Evolutionary conservation across 2,113 vertebrate species (phyloP), one percentile per base, ranked within the genome.

Genomic region (Strix uralensis): DNA sequence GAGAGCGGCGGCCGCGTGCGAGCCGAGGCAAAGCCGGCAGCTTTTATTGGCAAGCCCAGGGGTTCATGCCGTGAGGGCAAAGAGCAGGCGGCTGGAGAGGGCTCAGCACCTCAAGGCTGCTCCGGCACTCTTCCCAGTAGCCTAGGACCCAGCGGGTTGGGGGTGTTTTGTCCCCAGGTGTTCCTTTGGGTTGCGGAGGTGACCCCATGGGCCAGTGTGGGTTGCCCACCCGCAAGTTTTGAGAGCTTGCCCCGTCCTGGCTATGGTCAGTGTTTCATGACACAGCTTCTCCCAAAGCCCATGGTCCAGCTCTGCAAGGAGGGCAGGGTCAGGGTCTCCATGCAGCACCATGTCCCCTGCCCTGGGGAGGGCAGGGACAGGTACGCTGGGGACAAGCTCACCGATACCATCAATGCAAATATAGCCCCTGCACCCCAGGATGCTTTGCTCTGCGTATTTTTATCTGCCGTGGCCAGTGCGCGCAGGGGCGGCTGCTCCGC

Each of bases 361-460:
- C 55, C 34, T 0, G 3, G 36, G 29, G 27, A 88, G 34, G 16
- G 25, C 71, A 66, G 70, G 63, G 52, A 52, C 81, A 94, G 93
- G 83, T 92, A 92, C 5, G 1, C 19, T 2, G 5, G 81, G 70
- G 90, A 82, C 79, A 94, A 59, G 66, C 49, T 78, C 32, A 11
- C 62, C 7, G 62, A 96, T 94, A 67, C 12, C 36, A 88, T 92
- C 87, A 61, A 91, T 73, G 77, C 92, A 96, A 92, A 96, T 90
- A 92, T 96, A 96, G 91, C 75, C 62, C 74, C 55, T 0, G 5
- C 2, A 19, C 89, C 67, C 62, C 91, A 95, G 95, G 93, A 97
- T 95, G 96, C 94, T 95, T 93, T 61, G 12, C 87, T 92, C 57
- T 44, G 93, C 9, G 13, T 97, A 97, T 97, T 97, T 97, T 97